Evolutionary conservation across 2,797 vertebrate species (phyloP).

Genomic region (Rhinella marina): DNA sequence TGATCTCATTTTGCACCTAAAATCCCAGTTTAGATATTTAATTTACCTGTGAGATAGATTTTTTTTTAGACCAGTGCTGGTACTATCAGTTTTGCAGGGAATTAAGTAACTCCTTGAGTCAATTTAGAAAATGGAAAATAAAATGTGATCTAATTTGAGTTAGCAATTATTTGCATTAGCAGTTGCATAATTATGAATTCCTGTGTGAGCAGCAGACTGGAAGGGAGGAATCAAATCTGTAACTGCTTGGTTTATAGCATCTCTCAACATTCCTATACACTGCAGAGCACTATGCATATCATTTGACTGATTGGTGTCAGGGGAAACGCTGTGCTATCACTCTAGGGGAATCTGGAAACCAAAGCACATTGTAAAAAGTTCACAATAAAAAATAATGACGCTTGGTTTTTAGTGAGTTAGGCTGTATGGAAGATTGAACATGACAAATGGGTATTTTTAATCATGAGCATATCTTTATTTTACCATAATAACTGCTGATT

Average conservation of each 20-base stretch:
- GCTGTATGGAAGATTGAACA: constrained; percentile 33
- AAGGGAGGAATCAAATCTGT: constrained; percentile 62
- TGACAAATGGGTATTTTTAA: constrained; percentile 33
- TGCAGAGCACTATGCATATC: constrained; percentile 70
- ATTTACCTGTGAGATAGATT: not conserved
- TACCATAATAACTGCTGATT: not conserved
- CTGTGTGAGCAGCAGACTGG: constrained; percentile 63
- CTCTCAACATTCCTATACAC: constrained; percentile 63
- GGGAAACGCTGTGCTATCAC: constrained; percentile 64
- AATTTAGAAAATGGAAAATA: constrained; percentile 64
- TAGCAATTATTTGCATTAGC: constrained; percentile 66
- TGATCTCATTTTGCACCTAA: not conserved
- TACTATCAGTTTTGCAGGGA: constrained; percentile 56
- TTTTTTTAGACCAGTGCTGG: constrained; percentile 3
- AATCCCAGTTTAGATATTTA: too few species aligned
- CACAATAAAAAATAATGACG: constrained; percentile 19
- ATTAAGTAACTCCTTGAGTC: constrained; percentile 65
- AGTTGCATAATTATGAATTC: constrained; percentile 67
- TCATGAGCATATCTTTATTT: constrained; percentile 27
- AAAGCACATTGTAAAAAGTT: constrained; percentile 35
- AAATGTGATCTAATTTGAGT: constrained; percentile 69
- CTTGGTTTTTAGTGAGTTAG: constrained; percentile 1
- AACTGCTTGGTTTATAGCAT: constrained; percentile 64
- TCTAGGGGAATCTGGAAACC: constrained; percentile 28
- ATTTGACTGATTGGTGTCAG: constrained; percentile 65